Evolutionary conservation across 2,888 invertebrate genomes (phyloP), one percentile per base, ranked within the genome.

Genomic region (Onchidella celtica): DNA sequence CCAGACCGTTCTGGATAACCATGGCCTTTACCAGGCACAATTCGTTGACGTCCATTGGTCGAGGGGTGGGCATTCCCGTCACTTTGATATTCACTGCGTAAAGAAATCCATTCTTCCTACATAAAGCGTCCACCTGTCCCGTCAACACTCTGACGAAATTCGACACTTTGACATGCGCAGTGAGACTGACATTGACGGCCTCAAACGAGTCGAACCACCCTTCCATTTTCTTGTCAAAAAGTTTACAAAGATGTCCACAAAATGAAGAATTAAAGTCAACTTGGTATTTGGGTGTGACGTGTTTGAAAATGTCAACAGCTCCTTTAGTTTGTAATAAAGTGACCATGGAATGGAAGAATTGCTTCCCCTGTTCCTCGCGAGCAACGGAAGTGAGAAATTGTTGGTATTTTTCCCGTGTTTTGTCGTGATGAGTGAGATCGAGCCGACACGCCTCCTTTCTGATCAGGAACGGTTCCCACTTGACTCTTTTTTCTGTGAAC

Each of bases 111-210:
- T 86, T 85, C 36, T 87, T 86, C 17, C 86, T 79, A 73, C 85
- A 85, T 29, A 90, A 66, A 24, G 86, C 87, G 82, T 89, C 89
- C 14, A 89, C 85, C 59, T 88, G 87, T 4, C 90, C 90, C 9
- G 84, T 86, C 32, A 90, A 83, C n/a, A 89, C 88, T 38, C 90
- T 85, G 21, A 89, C 89, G 70, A 88, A 88, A 38, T 87, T 88
- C 0, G 89, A 89, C n/a, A 90, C 90, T 81, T 89, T 89, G 36
- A 89, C 89, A 65, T 89, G 90, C 27, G 89, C 89, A 14, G 89
- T 88, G 24, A 90, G 86, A 69, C 87, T 86, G 11, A 89, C 87
- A 0, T 88, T 88, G 0, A 89, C 87, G 11, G 90, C 90, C 79
- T 89, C 89, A 74, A 88, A 90, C 1, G 86, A 81, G 21, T 89